Evolutionary conservation across 1,140 invertebrate species (phyloP).

Genomic region (Drosophila willistoni): DNA sequence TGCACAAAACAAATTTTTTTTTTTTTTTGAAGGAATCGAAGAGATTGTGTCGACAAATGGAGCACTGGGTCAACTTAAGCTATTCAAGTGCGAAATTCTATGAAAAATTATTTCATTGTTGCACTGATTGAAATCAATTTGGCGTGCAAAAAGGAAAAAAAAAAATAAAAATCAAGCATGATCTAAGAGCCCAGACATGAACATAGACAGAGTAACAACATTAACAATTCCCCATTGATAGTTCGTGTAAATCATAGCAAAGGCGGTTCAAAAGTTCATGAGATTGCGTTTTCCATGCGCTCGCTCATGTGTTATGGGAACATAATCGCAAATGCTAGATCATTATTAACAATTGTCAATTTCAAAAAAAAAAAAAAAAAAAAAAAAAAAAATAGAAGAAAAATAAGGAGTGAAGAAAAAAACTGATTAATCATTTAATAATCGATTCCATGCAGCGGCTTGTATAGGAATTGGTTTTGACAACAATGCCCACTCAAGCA

Average conservation of each 20-base stretch:
- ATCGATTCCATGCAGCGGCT: slow-evolving; percentile 9
- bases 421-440: slow-evolving; percentile 41
- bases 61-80: slow-evolving; percentile 57
- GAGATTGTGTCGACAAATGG: slow-evolving; percentile 43
- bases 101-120: slow-evolving; percentile 71
- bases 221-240: slow-evolving; percentile 20
- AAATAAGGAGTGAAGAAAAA: no score
- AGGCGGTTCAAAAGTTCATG: slow-evolving; percentile 64
- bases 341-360: slow-evolving; percentile 12
- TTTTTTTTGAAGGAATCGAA: slow-evolving; percentile 44
- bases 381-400: no score
- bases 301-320: background rate
- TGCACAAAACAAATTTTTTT: slow-evolving; percentile 34
- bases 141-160: slow-evolving; percentile 46
- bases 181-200: slow-evolving; percentile 5
- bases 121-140: slow-evolving; percentile 74
- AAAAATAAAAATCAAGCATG: slow-evolving; percentile 5
- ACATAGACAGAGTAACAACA: slow-evolving; percentile 4
- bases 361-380: slow-evolving; percentile 8
- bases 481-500: no score
- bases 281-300: slow-evolving; percentile 21
- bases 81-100: slow-evolving; percentile 73
- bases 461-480: no score
- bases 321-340: background rate
- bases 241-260: slow-evolving; percentile 17